Conservation (phyloP, 1,140 invertebrate species). For the Drosophila triauraria region DNA sequence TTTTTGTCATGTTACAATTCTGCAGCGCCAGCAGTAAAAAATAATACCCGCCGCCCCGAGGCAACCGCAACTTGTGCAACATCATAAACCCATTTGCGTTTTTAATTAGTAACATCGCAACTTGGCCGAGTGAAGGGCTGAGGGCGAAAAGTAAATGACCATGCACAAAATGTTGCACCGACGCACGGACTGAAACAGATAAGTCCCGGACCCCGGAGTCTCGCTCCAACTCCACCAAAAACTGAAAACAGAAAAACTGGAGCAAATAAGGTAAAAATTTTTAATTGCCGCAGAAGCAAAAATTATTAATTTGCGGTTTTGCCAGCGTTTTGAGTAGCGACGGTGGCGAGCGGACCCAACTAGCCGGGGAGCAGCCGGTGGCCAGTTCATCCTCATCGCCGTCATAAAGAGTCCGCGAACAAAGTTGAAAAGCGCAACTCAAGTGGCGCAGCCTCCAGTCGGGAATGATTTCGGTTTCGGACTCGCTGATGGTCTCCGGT, state of each 20-base stretch:
- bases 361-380: slow-evolving; percentile 32
- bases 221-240: slow-evolving; percentile 9
- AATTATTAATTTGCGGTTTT: slow-evolving; percentile 78
- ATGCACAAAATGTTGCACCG: slow-evolving; percentile 71
- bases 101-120: slow-evolving; percentile 79
- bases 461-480: slow-evolving; percentile 44
- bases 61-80: slow-evolving; percentile 78
- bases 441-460: slow-evolving; percentile 44
- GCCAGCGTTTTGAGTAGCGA: slow-evolving; percentile 35
- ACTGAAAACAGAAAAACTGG: slow-evolving; percentile 58
- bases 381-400: slow-evolving; percentile 40
- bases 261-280: slow-evolving; percentile 83
- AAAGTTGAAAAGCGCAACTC: slow-evolving; percentile 60
- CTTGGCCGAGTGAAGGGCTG: slow-evolving; percentile 61
- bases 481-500: slow-evolving; percentile 25
- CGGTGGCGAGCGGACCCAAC: slow-evolving; percentile 11
- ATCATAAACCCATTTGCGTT: slow-evolving; percentile 83
- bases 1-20: slow-evolving; percentile 67
- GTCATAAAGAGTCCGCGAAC: slow-evolving; percentile 44
- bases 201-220: slow-evolving; percentile 6
- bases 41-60: slow-evolving; percentile 28
- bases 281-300: slow-evolving; percentile 78
- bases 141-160: slow-evolving; percentile 72
- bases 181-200: slow-evolving; percentile 31
- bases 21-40: slow-evolving; percentile 79